Evolutionary conservation across 2,888 invertebrate genomes (phyloP).

Genomic region (Augiades crinisus): DNA sequence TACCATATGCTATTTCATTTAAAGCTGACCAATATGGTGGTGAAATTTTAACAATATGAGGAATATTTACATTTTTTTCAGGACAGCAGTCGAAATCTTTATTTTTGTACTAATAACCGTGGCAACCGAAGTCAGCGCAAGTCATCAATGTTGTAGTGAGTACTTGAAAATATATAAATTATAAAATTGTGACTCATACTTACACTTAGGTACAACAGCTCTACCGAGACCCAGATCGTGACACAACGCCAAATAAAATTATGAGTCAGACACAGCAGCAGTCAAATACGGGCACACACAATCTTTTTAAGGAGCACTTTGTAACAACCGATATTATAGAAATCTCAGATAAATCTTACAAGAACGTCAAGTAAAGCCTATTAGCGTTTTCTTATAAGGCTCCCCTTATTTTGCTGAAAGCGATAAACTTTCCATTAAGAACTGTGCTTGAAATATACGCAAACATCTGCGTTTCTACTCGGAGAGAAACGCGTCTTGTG

Average conservation of each 20-base stretch:
- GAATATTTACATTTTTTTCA: too few relatives aligned
- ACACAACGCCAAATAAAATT: neutral
- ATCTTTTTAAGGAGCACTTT: neutral
- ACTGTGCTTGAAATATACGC: neutral
- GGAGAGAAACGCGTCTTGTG: too few relatives aligned
- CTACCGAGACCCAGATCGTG: neutral
- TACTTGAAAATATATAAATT: neutral
- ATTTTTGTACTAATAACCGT: too few relatives aligned
- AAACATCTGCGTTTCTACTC: neutral
- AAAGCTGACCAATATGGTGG: too few relatives aligned
- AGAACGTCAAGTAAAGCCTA: neutral
- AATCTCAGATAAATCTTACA: neutral
- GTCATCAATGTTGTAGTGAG: too few relatives aligned
- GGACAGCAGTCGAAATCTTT: too few relatives aligned
- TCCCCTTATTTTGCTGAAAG: neutral
- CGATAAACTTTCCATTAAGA: neutral
- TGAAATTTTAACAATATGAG: too few relatives aligned
- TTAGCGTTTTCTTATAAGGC: neutral
- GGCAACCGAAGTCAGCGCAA: too few relatives aligned
- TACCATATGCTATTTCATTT: too few relatives aligned
- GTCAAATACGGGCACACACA: neutral
- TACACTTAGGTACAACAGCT: neutral
- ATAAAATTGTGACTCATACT: neutral
- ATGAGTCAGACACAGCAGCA: neutral
- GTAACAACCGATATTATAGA: neutral